phyloP scores from a whole-genome alignment of 2,888 invertebrate species.

The Tridacna crocea region DNA sequence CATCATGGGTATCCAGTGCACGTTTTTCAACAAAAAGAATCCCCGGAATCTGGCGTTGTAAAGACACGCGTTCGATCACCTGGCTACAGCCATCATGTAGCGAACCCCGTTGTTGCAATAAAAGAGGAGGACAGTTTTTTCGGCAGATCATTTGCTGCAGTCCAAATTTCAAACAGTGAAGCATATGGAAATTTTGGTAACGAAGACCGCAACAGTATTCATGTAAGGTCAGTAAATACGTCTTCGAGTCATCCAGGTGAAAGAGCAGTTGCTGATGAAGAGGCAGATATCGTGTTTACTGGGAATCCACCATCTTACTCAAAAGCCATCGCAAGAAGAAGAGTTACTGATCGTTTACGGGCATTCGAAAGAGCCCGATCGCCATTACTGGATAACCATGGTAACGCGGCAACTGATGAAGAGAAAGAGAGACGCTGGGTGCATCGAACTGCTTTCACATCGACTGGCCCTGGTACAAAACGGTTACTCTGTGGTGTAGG shows the following conservation, averaged over 20 bases:
- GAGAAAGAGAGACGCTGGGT: conserved; percentile 56
- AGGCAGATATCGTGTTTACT: neutral
- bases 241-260: neutral
- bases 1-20: conserved; percentile 30
- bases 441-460: conserved; percentile 45
- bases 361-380: neutral
- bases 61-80: conserved; percentile 1
- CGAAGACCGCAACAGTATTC: neutral
- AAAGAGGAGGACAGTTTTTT: conserved; percentile 51
- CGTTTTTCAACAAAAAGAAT: conserved; percentile 23
- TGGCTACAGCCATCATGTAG: neutral
- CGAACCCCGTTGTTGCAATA: conserved; percentile 21
- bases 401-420: conserved; percentile 27
- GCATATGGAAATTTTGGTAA: neutral
- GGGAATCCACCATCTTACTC: conserved; percentile 2
- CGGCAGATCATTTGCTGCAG: conserved; percentile 59
- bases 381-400: neutral
- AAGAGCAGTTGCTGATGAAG: neutral
- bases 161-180: conserved; percentile 46
- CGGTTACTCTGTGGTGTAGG: conserved; percentile 51
- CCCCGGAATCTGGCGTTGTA: conserved; percentile 2
- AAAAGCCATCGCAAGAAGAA: neutral
- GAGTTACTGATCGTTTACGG: neutral
- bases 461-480: conserved; percentile 51
- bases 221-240: neutral